Base-by-base conservation (phyloP, 2,888 invertebrate genomes). In the Dorcus hopei region DNA sequence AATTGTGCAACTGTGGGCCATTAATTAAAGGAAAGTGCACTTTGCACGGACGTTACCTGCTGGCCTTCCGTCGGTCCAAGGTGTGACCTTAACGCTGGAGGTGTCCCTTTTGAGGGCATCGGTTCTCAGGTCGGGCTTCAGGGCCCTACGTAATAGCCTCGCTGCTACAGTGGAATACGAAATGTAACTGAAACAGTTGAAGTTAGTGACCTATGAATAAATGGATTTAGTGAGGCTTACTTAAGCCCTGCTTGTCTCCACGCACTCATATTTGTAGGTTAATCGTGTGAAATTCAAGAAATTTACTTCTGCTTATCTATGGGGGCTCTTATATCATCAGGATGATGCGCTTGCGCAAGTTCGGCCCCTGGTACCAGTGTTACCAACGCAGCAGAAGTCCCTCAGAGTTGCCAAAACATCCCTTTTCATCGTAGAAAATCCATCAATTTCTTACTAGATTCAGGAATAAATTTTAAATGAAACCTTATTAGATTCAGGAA, bases 141-240 rank as follows among this genome's bases (percentile, higher is more conserved):
- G 77, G 9, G 93, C 85, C 73, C 87, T 84, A 59, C 97, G 85
- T 58, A 97, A 80, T 54, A 92, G 81, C 72, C 84, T 87, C 19
- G 97, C 96, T 72, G 96, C 95, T 74, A 97, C 93, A 78, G 90
- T 92, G 59, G 97, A 97, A 80, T 92, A 97, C 82, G 94, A 93
- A 79, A 97, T 91, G 83, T 97, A 97, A 82, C 96, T 97, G 77
- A 54, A 80, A 11, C 16, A 43, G 45, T 53, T 19, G 39, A 52
- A 43, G 16, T 42, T 8, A 11, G 40, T 50, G 19, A 50, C 33
- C 26, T 23, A 9, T 41, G 5, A 47, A 23, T 11, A 38, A 9
- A 38, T n/a, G n/a, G 6, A 41, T 41, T 11, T 56, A 33, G 51
- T 43, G 41, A 47, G 59, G 80, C 88, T 87, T 83, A 92, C 92